Percentiles rank a stretch among this genome's conserved stretches.
phyloP scores from a whole-genome alignment of 2,888 invertebrate species.

The Lissonota sp. region DNA sequence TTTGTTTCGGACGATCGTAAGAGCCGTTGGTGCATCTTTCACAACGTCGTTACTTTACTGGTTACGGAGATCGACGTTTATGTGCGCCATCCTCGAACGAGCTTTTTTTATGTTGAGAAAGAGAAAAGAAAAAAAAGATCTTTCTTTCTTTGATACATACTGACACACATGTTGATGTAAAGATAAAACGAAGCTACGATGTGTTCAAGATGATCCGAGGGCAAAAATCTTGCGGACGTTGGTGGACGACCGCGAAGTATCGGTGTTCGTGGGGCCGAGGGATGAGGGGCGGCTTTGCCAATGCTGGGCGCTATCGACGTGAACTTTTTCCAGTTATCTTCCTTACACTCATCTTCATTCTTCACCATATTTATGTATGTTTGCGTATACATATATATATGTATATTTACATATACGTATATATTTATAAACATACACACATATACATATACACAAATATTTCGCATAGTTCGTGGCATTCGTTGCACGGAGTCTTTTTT shows the following conservation, averaged over 20 bases:
- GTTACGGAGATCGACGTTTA: too few species aligned
- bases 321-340: conserved; percentile 33
- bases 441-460: not conserved
- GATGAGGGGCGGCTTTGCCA: not conserved
- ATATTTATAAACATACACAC: not conserved
- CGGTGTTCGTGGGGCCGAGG: conserved; percentile 33
- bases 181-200: too few species aligned
- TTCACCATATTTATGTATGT: conserved; percentile 34
- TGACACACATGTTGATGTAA: too few species aligned
- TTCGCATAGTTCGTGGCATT: conserved; percentile 53
- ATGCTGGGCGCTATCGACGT: conserved; percentile 55
- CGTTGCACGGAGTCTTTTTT: conserved; percentile 58
- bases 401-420: conserved; percentile 7
- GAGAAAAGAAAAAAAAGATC: too few species aligned
- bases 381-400: conserved; percentile 31
- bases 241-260: conserved; percentile 11
- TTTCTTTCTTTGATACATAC: too few species aligned
- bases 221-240: not conserved
- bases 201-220: too few species aligned
- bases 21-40: too few species aligned
- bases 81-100: too few species aligned
- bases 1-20: too few species aligned
- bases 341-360: conserved; percentile 27
- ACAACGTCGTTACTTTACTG: too few species aligned
- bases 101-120: too few species aligned